A percentile compares a stretch with the other conserved stretches of the same genome.
phyloP scores from a whole-genome alignment of 2,797 vertebrate species.

The Choloepus didactylus region DNA sequence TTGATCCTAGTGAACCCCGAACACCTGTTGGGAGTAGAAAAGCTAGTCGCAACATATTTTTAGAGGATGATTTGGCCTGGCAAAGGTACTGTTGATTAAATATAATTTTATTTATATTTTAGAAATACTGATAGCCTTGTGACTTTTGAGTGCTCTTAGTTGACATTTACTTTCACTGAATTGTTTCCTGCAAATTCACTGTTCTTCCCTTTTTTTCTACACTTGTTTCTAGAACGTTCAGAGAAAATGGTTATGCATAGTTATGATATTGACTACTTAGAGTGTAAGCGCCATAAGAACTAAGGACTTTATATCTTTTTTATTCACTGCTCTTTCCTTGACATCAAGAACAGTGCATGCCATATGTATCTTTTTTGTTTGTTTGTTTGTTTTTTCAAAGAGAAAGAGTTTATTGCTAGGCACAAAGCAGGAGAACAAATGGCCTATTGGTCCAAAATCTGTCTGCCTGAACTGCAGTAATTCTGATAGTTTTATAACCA shows the following conservation, averaged over 20 bases:
- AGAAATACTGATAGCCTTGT: conserved; percentile 12
- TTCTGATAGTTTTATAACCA: too few species aligned
- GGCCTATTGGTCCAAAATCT: too few species aligned
- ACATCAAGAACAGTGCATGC: neutral
- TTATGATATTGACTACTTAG: conserved; percentile 21
- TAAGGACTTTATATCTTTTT: neutral
- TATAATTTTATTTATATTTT: conserved; percentile 44
- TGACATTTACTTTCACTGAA: conserved; percentile 49
- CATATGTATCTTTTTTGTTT: too few species aligned
- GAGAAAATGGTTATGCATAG: neutral
- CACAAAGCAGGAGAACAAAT: too few species aligned
- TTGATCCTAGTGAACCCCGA: conserved; percentile 96
- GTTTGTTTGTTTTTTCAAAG: too few species aligned
- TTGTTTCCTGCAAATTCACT: conserved; percentile 8
- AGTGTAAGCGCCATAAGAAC: neutral
- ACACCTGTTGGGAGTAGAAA: conserved; percentile 97
- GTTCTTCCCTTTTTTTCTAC: conserved; percentile 45
- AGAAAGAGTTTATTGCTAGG: too few species aligned
- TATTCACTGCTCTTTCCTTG: neutral
- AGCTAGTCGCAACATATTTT: conserved; percentile 97
- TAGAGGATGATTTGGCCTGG: conserved; percentile 98
- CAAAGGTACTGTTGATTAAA: conserved; percentile 91
- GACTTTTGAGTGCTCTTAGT: neutral
- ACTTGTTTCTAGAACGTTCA: neutral
- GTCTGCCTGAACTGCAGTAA: too few species aligned